Conservation (phyloP, 2,797 vertebrate species). For the Fratercula arctica region DNA sequence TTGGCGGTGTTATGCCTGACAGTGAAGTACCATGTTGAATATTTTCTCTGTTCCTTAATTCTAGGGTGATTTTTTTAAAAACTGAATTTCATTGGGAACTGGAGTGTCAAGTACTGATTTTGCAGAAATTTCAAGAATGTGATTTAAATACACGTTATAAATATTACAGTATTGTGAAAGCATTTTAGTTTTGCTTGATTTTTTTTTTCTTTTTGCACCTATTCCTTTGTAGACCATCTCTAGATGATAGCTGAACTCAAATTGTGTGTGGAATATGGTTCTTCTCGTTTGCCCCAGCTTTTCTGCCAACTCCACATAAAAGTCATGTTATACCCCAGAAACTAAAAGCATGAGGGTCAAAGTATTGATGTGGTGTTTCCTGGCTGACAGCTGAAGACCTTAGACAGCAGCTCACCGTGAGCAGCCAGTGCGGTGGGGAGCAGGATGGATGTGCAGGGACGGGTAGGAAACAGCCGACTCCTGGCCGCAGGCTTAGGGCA, state of each 20-base stretch:
- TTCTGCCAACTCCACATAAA: neutral
- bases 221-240: neutral
- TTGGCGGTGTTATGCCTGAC: neutral
- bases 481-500: neutral
- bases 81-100: neutral
- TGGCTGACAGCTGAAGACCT: neutral
- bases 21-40: neutral
- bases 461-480: neutral
- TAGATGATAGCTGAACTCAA: neutral
- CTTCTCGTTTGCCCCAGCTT: neutral
- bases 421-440: neutral
- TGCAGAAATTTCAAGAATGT: neutral
- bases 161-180: neutral
- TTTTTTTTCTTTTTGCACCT: neutral
- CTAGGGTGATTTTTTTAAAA: neutral
- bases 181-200: neutral
- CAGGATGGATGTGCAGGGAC: fast-evolving
- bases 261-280: neutral
- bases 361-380: neutral
- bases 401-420: neutral
- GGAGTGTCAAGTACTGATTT: neutral
- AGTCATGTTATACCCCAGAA: neutral
- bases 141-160: neutral
- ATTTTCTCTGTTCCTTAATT: neutral
- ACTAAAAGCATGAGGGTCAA: neutral